Percentiles rank a stretch among this genome's conserved stretches.
Conservation (phyloP, 2,113 vertebrate genomes). For the Menura novaehollandiae region DNA sequence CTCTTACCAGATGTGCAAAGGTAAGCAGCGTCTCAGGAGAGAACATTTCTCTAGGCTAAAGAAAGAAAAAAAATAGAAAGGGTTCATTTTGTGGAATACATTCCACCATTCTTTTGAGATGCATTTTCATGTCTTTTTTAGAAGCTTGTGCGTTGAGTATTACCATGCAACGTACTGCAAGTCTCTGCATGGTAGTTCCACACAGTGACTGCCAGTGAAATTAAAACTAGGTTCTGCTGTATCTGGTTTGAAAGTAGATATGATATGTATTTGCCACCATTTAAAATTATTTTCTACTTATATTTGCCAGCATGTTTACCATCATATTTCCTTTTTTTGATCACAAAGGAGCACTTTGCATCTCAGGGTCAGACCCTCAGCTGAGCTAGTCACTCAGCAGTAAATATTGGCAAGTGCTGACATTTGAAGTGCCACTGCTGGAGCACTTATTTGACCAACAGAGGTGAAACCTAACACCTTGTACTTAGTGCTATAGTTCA, state of each 20-base stretch:
- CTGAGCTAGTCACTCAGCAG: not conserved
- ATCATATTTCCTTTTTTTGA: not conserved
- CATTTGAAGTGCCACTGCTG: not conserved
- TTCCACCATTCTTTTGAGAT: not conserved
- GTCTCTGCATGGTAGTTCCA: not conserved
- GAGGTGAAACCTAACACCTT: not conserved
- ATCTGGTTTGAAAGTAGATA: not conserved
- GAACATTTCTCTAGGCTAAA: not conserved
- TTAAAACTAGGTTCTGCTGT: not conserved
- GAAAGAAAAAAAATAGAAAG: fast-evolving
- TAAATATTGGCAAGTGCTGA: constrained; percentile 9
- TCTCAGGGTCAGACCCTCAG: not conserved
- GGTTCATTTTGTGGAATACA: not conserved
- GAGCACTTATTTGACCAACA: not conserved
- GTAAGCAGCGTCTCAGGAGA: not conserved
- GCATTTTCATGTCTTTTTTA: not conserved
- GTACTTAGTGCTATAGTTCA: not conserved
- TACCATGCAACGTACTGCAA: not conserved
- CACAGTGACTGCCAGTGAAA: not conserved
- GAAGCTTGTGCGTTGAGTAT: not conserved
- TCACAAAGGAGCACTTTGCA: not conserved
- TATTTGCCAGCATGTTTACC: not conserved
- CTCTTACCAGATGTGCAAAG: not conserved
- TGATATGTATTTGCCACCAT: not conserved
- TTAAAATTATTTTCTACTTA: not conserved